Conservation (phyloP, 2,888 invertebrate species). For the Aspidiotus destructor region DNA sequence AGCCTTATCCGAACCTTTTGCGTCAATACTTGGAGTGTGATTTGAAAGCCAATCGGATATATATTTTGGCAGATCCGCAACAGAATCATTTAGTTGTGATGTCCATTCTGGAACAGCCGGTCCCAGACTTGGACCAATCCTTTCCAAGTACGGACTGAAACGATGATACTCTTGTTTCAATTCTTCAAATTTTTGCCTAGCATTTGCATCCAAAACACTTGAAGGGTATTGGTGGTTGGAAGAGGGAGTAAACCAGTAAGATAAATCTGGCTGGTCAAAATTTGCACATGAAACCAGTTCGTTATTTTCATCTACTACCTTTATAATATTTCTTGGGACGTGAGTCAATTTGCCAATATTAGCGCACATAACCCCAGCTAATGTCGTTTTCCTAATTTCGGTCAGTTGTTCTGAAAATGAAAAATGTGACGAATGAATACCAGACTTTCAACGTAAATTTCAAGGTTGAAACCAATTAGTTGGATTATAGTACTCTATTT, state of each 20-base stretch:
- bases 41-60: not conserved
- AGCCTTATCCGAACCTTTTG: not conserved
- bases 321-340: constrained; percentile 62
- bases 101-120: not conserved
- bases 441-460: not conserved
- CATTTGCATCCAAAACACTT: not conserved
- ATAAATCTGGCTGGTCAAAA: constrained; percentile 6
- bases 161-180: not conserved
- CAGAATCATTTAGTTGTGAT: not conserved
- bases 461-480: not conserved
- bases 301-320: constrained; percentile 1
- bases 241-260: not conserved
- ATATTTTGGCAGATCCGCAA: not conserved
- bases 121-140: not conserved
- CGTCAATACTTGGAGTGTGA: not conserved
- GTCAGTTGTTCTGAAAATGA: constrained; percentile 56
- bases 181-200: not conserved
- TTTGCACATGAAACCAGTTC: constrained; percentile 5
- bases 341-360: constrained; percentile 58
- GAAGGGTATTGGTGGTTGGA: not conserved
- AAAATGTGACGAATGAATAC: not conserved
- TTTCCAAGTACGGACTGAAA: not conserved
- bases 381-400: constrained; percentile 65
- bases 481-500: not conserved
- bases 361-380: constrained; percentile 66